Base-by-base conservation (phyloP, 2,888 invertebrate genomes). In the Steinernema carpocapsae region DNA sequence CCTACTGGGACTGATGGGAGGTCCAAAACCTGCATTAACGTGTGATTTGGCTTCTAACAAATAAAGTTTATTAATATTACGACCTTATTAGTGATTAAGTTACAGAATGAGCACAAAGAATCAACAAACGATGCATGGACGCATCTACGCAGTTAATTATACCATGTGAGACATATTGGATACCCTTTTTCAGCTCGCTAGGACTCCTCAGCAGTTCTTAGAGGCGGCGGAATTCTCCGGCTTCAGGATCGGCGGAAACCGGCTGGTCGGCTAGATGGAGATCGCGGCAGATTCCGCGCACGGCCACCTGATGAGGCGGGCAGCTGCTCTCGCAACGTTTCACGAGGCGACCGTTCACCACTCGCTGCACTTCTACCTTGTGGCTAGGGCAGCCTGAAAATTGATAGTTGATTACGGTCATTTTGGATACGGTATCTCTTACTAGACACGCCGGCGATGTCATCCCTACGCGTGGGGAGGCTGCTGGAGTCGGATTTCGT, bases 281-380 rank as follows among this genome's bases (percentile, higher is more conserved):
- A 73, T 85, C 85, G 43, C 84, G 80, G 74, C 86, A 86, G 71
- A 86, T 76, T 26, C 86, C 86, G 32, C 86, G 82, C 7, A 85
- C 80, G 22, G 86, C 83, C 48, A 84, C 82, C 79, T 82, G 82
- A 56, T 85, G 82, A 45, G 84, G 81, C 37, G 85, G 86, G 76
- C 86, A 86, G 45, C 82, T 81, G 78, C 79, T 81, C 71, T 86
- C 86, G 74, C 86, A 86, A 73, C 83, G 82, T 78, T 86, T 85
- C 73, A 84, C 82, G 72, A 86, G 83, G 56, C 81, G 77, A 71
- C 86, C 86, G 42, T 82, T 83, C 74, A 84, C 79, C 46, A 86
- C 82, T 72, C 84, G 78, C 24, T 82, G 78, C 46, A 86, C 86
- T 78, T 85, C 85, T 17, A 86, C 85, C 73, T 85, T 81, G 29